These are phyloP conservation scores for Cyclura pinguis DNA, from an alignment of 2,797 vertebrate species.

Conservation along the genomic window DNA sequence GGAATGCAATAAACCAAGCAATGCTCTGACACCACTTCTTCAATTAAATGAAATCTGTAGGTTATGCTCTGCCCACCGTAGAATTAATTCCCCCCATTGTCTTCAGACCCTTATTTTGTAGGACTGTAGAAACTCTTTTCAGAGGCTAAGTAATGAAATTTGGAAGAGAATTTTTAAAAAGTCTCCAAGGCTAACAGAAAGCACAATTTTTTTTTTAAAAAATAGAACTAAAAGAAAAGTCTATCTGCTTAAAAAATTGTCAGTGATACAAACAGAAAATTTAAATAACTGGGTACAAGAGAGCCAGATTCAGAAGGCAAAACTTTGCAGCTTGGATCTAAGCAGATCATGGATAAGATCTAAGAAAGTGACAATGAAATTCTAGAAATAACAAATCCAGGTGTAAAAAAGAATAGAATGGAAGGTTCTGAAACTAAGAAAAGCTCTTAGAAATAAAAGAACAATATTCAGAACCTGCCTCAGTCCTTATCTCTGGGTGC, in stretches of 20 bases:
- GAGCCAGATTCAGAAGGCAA: conserved; percentile 62
- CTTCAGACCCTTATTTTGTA: conserved; percentile 6
- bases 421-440: conserved; percentile 46
- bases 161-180: neutral
- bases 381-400: conserved; percentile 59
- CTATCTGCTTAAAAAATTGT: conserved; percentile 54
- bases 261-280: conserved; percentile 64
- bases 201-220: conserved; percentile 16
- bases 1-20: neutral
- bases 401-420: neutral
- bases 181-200: conserved; percentile 40
- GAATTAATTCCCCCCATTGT: neutral
- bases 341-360: conserved; percentile 57
- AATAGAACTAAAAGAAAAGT: conserved; percentile 48
- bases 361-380: conserved; percentile 64
- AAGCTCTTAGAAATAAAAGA: conserved; percentile 50
- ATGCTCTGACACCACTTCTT: neutral
- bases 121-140: neutral
- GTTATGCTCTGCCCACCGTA: neutral
- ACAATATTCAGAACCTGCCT: neutral
- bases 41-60: neutral
- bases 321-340: conserved; percentile 64
- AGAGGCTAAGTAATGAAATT: conserved; percentile 33
- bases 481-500: conserved; percentile 42
- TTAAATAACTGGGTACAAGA: conserved; percentile 61